These are phyloP conservation scores for Dallia pectoralis DNA, from an alignment of 2,797 vertebrate genomes.

Conservation along the genomic window DNA sequence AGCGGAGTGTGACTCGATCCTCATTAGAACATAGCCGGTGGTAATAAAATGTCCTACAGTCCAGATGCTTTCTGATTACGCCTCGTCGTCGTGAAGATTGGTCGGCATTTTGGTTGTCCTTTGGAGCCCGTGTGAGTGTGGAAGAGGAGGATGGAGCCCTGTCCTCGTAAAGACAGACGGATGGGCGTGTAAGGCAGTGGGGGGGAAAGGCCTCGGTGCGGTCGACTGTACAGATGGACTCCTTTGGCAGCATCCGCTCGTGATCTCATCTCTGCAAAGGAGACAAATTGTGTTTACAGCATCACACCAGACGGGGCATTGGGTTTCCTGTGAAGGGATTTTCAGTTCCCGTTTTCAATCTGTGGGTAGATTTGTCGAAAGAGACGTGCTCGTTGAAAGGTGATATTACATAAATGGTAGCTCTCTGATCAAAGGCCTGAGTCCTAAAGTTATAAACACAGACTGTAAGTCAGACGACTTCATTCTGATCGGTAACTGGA, in stretches of 20 bases:
- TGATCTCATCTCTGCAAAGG: constrained; percentile 7
- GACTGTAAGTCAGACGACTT: too few relatives aligned
- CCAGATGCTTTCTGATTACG: neutral
- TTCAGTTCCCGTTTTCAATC: neutral
- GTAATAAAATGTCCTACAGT: neutral
- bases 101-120: neutral
- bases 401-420: too few relatives aligned
- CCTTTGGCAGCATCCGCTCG: neutral
- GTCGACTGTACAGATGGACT: constrained; percentile 7
- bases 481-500: too few relatives aligned
- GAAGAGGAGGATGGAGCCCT: neutral
- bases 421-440: too few relatives aligned
- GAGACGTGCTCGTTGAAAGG: too few relatives aligned
- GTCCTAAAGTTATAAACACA: too few relatives aligned
- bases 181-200: neutral
- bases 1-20: neutral
- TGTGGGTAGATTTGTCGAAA: neutral
- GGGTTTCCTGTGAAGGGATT: neutral
- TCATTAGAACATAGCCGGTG: neutral
- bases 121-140: neutral
- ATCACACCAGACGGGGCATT: neutral
- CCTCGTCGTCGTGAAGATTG: neutral
- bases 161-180: neutral
- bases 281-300: neutral
- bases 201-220: neutral